Evolutionary conservation across 2,113 vertebrate genomes (phyloP).

Genomic region (Hydropotes inermis): DNA sequence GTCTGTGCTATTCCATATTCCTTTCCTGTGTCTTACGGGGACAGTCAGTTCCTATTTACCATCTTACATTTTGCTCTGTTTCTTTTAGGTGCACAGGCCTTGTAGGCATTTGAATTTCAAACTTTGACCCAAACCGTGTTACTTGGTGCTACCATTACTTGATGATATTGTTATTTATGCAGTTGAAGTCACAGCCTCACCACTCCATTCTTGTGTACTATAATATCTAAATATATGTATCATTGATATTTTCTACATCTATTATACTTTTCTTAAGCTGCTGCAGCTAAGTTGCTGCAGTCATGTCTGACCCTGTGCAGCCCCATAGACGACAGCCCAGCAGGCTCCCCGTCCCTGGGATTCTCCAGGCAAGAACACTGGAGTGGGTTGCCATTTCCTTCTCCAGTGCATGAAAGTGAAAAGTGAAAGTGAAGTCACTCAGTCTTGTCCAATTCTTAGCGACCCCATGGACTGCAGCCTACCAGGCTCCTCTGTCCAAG

Average conservation of each 20-base stretch:
- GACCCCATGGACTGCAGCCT: accelerated
- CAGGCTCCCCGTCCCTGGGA: too few relatives aligned
- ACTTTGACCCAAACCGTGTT: not conserved
- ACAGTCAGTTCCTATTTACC: not conserved
- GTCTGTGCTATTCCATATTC: not conserved
- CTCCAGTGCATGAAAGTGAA: too few relatives aligned
- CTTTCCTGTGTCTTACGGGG: not conserved
- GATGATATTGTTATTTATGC: not conserved
- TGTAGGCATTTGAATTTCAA: not conserved
- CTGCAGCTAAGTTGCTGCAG: too few relatives aligned
- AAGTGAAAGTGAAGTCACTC: too few relatives aligned
- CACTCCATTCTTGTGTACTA: not conserved
- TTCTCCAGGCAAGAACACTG: too few relatives aligned
- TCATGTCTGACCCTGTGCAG: accelerated
- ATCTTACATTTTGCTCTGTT: not conserved
- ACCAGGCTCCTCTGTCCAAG: too few relatives aligned
- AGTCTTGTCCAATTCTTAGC: too few relatives aligned
- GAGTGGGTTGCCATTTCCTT: too few relatives aligned
- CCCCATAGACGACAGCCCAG: too few relatives aligned
- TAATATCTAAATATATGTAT: not conserved
- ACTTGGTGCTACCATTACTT: not conserved
- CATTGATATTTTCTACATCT: not conserved
- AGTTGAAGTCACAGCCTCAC: not conserved
- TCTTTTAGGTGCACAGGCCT: not conserved
- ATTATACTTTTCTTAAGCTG: not conserved